Percentiles rank a stretch among this genome's conserved stretches.
These are phyloP conservation scores for Coreoperca whiteheadi DNA, from an alignment of 2,113 vertebrate species.

Conservation along the genomic window DNA sequence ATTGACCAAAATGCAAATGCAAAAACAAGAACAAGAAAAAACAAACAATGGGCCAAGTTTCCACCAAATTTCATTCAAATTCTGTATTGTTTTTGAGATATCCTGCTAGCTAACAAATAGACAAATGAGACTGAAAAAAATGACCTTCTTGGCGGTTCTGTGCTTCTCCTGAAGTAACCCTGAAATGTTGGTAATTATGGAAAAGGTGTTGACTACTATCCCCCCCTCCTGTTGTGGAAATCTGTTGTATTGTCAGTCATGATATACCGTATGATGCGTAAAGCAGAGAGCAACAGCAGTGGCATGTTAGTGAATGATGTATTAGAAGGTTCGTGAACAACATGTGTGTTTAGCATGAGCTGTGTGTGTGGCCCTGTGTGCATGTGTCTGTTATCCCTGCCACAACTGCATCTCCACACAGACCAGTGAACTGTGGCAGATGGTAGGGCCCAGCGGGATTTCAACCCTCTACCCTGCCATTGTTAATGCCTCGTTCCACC, in stretches of 20 bases:
- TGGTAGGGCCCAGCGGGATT: constrained; percentile 49
- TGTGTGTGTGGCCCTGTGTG: not conserved
- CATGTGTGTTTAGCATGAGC: not conserved
- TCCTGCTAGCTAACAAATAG: not conserved
- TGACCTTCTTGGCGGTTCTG: not conserved
- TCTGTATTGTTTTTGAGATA: not conserved
- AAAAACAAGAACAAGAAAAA: not conserved
- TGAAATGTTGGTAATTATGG: not conserved
- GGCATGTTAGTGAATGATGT: not conserved
- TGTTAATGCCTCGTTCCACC: constrained; percentile 56
- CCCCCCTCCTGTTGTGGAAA: not conserved
- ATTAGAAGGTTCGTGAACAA: not conserved
- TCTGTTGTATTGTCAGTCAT: not conserved
- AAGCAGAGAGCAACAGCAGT: constrained; percentile 4
- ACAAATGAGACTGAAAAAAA: too few species aligned
- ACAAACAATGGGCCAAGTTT: not conserved
- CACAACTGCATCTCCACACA: constrained; percentile 31
- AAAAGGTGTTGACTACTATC: not conserved
- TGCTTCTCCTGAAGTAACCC: too few species aligned
- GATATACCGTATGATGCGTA: not conserved
- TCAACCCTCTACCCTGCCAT: constrained; percentile 63
- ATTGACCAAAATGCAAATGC: not conserved
- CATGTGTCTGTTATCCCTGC: not conserved
- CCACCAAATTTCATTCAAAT: not conserved
- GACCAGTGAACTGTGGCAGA: constrained; percentile 52